Conservation (phyloP, 2,797 vertebrate species). For the Anguilla marmorata region DNA sequence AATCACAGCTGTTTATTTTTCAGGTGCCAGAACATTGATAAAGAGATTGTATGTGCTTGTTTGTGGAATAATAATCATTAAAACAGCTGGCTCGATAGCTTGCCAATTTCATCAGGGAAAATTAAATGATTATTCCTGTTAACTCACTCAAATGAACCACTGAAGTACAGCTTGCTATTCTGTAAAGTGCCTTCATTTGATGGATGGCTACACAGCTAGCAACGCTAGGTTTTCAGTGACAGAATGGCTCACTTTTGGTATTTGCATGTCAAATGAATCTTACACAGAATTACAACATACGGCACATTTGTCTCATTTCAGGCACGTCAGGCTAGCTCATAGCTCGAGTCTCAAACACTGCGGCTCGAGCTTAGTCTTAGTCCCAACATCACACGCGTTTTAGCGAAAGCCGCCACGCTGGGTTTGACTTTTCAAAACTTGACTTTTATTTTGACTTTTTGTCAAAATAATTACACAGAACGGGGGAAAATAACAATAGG, state of each 20-base stretch:
- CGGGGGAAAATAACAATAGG: neutral
- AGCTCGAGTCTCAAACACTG: neutral
- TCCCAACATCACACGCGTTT: neutral
- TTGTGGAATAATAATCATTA: too few relatives aligned
- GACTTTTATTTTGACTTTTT: neutral
- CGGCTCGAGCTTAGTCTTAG: neutral
- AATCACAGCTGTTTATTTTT: too few relatives aligned
- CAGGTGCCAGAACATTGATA: too few relatives aligned
- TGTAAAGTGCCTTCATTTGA: too few relatives aligned
- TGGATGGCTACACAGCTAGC: too few relatives aligned
- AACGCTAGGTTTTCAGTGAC: neutral
- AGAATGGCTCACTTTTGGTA: neutral
- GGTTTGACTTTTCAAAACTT: neutral
- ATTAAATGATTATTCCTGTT: too few relatives aligned
- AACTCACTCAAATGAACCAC: too few relatives aligned
- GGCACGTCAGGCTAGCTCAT: neutral
- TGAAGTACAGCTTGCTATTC: too few relatives aligned
- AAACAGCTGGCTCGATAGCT: too few relatives aligned
- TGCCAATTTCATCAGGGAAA: too few relatives aligned
- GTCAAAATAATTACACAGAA: slow-evolving; percentile 8
- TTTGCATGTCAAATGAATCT: neutral
- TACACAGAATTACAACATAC: neutral
- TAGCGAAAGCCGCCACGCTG: neutral
- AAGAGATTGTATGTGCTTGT: too few relatives aligned
- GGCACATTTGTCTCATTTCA: neutral